phyloP scores from a whole-genome alignment of 2,888 invertebrate species.

The Spilosoma lubricipeda region DNA sequence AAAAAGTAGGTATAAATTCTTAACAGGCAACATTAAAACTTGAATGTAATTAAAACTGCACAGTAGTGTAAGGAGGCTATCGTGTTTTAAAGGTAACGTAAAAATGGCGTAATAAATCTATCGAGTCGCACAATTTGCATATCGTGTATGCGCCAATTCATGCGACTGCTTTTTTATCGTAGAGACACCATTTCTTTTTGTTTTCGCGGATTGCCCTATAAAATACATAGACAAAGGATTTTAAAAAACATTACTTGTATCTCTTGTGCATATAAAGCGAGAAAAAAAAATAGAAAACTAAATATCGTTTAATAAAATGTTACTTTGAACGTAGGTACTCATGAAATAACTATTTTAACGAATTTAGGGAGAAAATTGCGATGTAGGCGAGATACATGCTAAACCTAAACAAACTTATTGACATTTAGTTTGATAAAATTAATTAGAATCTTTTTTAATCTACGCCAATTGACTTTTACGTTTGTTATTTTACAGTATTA shows the following conservation, averaged over 20 bases:
- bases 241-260: not conserved
- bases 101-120: slow-evolving; percentile 43
- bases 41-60: slow-evolving; percentile 4
- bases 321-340: not conserved
- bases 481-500: no score
- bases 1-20: slow-evolving; percentile 1
- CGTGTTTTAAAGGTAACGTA: slow-evolving; percentile 27
- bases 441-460: no score
- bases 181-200: slow-evolving; percentile 32
- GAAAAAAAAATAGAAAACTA: not conserved
- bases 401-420: no score
- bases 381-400: no score
- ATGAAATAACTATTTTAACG: no score
- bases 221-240: not conserved
- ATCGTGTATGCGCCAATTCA: slow-evolving; percentile 37
- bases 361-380: no score
- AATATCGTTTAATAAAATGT: not conserved
- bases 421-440: no score
- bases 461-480: no score
- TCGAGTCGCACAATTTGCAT: slow-evolving; percentile 41
- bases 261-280: not conserved
- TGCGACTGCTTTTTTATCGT: slow-evolving; percentile 34
- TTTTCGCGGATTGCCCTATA: slow-evolving; percentile 10
- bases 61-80: slow-evolving; percentile 27
- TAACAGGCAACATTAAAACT: slow-evolving; percentile 10